These are phyloP conservation scores for Madoqua kirkii DNA, from an alignment of 2,113 vertebrate species.

Conservation along the genomic window DNA sequence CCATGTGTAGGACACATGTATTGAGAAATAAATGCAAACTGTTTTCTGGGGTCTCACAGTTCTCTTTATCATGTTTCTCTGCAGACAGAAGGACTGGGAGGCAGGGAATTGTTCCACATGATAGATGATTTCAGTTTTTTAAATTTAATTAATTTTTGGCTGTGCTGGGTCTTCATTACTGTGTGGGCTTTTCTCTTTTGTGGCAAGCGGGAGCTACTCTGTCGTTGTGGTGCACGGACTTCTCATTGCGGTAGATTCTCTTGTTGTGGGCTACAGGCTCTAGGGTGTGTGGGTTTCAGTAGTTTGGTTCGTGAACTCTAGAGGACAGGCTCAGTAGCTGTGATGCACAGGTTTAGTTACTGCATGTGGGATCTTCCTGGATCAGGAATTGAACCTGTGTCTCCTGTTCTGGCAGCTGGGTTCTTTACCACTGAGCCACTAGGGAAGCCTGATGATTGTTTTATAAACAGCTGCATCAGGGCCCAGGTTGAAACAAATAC, in stretches of 20 bases:
- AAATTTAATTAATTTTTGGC: not conserved
- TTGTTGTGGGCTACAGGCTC: not conserved
- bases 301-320: not conserved
- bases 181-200: not conserved
- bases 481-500: not conserved
- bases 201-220: not conserved
- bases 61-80: not conserved
- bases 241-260: not conserved
- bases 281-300: not conserved
- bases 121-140: not conserved
- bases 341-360: not conserved
- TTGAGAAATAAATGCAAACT: conserved; percentile 13
- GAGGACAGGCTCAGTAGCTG: not conserved
- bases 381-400: not conserved
- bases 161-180: not conserved
- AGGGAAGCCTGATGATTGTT: not conserved
- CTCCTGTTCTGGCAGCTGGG: not conserved
- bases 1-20: not conserved
- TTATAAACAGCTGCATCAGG: not conserved
- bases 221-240: not conserved
- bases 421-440: not conserved
- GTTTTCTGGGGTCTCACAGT: not conserved
- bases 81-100: not conserved
- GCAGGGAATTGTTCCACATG: not conserved
- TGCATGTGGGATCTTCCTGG: not conserved